phyloP scores from a whole-genome alignment of 2,888 invertebrate species.

The Andrena flavipes region DNA sequence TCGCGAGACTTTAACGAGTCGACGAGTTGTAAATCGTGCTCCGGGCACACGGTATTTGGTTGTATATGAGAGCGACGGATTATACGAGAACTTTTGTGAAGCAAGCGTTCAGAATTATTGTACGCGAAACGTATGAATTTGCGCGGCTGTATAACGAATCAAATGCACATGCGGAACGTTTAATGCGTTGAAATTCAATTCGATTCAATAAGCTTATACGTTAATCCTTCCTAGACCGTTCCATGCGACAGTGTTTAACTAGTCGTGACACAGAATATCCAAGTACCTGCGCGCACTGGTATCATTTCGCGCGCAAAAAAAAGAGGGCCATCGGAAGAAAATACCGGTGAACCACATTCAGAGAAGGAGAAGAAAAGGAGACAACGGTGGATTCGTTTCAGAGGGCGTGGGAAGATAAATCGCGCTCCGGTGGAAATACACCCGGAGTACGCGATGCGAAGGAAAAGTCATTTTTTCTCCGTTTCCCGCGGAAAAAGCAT shows the following conservation, averaged over 20 bases:
- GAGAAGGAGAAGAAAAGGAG: background rate
- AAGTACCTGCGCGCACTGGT: background rate
- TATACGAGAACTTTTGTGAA: background rate
- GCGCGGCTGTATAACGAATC: background rate
- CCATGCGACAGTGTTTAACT: background rate
- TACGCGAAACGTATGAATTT: background rate
- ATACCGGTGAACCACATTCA: background rate
- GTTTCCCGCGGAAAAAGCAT: background rate
- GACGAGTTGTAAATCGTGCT: conserved; percentile 5
- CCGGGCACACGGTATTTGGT: background rate
- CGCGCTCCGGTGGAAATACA: background rate
- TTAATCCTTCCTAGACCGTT: background rate
- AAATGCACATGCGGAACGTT: too few species aligned
- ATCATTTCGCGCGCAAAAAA: too few species aligned
- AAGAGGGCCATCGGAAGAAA: background rate
- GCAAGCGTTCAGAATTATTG: background rate
- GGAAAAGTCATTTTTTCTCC: conserved; percentile 3
- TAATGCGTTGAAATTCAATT: too few species aligned
- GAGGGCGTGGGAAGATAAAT: conserved; percentile 12
- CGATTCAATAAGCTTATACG: too few species aligned
- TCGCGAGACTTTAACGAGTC: conserved; percentile 13
- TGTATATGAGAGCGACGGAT: background rate
- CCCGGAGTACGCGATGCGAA: background rate
- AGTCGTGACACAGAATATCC: background rate
- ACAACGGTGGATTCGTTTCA: background rate